A percentile compares a stretch with the other conserved stretches of the same genome.
These are phyloP conservation scores for Chaetogeoica ovagalla DNA, from an alignment of 2,888 invertebrate genomes.

Conservation along the genomic window DNA sequence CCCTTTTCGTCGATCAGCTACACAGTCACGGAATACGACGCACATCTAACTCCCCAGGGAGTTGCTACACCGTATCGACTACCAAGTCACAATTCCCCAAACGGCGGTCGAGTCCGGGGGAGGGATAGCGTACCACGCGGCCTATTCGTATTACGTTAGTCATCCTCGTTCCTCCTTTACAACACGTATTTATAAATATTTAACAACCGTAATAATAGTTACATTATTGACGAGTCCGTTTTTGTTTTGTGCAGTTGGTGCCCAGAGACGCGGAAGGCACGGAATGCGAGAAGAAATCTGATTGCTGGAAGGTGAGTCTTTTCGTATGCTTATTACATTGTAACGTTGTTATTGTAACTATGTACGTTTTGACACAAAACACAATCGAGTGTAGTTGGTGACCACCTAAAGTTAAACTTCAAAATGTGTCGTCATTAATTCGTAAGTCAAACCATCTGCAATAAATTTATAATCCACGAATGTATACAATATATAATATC, in stretches of 20 bases:
- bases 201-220: too few relatives aligned
- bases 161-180: neutral
- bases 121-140: neutral
- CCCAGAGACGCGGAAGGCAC: conserved; percentile 41
- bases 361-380: too few relatives aligned
- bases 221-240: conserved; percentile 21
- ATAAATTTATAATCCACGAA: too few relatives aligned
- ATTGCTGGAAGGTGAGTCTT: conserved; percentile 47
- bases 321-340: neutral
- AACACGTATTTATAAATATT: neutral
- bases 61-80: neutral
- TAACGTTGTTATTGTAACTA: neutral
- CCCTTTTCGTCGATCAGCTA: neutral
- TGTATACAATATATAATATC: too few relatives aligned
- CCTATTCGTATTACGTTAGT: conserved; percentile 2
- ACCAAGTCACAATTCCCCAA: conserved; percentile 34
- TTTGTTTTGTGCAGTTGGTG: conserved; percentile 32
- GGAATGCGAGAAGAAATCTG: conserved; percentile 45
- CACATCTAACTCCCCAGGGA: conserved; percentile 26
- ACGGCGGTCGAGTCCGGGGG: neutral
- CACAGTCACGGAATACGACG: neutral
- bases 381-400: too few relatives aligned
- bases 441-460: too few relatives aligned
- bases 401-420: too few relatives aligned
- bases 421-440: too few relatives aligned